Evolutionary conservation across 2,113 vertebrate genomes (phyloP).

Genomic region (Pachycephala philippinensis): DNA sequence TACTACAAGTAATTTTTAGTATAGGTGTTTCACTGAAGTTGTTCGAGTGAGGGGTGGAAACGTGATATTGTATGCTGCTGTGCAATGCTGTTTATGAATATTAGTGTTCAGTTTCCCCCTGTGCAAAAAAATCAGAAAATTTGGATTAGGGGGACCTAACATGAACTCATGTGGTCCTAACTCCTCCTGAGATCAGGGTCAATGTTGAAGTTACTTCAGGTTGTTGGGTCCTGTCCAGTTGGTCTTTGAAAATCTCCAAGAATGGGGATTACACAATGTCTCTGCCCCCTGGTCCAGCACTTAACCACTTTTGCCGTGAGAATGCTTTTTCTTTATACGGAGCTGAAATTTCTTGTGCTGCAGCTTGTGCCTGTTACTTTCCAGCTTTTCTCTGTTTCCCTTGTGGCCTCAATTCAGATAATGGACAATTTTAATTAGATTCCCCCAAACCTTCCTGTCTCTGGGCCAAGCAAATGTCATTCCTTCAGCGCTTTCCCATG

Average conservation of each 20-base stretch:
- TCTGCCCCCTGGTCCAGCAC: neutral
- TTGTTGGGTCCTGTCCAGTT: neutral
- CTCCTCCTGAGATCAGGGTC: neutral
- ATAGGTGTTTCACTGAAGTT: neutral
- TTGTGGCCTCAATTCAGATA: neutral
- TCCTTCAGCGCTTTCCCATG: neutral
- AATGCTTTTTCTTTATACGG: neutral
- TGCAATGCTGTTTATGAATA: neutral
- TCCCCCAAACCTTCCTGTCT: neutral
- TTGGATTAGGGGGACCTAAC: neutral
- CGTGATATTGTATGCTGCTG: fast-evolving
- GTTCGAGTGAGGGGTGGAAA: neutral
- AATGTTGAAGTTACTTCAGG: neutral
- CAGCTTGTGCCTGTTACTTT: neutral
- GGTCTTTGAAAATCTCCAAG: neutral
- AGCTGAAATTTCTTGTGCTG: neutral
- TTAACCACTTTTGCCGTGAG: neutral
- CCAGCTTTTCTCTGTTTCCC: neutral
- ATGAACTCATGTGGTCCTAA: neutral
- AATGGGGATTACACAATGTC: neutral
- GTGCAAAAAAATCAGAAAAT: neutral
- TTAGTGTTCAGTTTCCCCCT: neutral
- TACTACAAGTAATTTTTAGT: neutral
- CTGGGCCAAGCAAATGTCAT: neutral
- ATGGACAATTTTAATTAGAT: neutral